phyloP scores from a whole-genome alignment of 2,797 vertebrate genomes.

The Hydrophis major region DNA sequence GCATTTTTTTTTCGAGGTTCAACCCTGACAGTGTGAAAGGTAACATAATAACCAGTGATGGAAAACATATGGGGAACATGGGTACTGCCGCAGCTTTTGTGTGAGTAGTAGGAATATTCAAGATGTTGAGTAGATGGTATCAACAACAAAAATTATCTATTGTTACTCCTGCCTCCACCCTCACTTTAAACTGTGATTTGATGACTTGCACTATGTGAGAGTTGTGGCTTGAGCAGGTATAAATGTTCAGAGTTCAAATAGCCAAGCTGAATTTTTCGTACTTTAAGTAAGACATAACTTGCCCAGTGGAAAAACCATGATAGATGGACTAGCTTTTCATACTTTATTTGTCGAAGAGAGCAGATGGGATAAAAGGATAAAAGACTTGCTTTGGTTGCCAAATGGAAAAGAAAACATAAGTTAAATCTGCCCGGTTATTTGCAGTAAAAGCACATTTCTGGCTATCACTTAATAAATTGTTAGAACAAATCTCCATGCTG shows the following conservation, averaged over 20 bases:
- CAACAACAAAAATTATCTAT: constrained; percentile 69
- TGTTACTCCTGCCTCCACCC: constrained; percentile 49
- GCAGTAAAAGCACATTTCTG: constrained; percentile 45
- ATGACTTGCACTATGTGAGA: constrained; percentile 72
- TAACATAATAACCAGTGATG: constrained; percentile 69
- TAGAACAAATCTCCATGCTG: background rate
- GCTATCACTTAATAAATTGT: background rate
- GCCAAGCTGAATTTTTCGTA: constrained; percentile 72
- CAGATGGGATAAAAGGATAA: constrained; percentile 71
- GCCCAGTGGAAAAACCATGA: constrained; percentile 72
- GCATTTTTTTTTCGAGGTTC: constrained; percentile 59
- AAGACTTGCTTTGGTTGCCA: constrained; percentile 61
- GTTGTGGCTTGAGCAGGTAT: constrained; percentile 60
- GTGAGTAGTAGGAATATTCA: constrained; percentile 59
- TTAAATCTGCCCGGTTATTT: constrained; percentile 55
- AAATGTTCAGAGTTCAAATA: constrained; percentile 69
- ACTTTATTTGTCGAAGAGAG: constrained; percentile 67
- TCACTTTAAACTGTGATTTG: constrained; percentile 51
- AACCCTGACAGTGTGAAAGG: constrained; percentile 62
- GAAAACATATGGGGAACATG: constrained; percentile 72
- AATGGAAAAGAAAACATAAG: constrained; percentile 34
- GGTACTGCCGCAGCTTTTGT: constrained; percentile 68
- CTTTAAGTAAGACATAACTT: constrained; percentile 76
- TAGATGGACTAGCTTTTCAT: constrained; percentile 71
- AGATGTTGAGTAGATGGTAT: constrained; percentile 53